These are phyloP conservation scores for Cygnus olor DNA, from an alignment of 2,797 vertebrate genomes.

Conservation along the genomic window DNA sequence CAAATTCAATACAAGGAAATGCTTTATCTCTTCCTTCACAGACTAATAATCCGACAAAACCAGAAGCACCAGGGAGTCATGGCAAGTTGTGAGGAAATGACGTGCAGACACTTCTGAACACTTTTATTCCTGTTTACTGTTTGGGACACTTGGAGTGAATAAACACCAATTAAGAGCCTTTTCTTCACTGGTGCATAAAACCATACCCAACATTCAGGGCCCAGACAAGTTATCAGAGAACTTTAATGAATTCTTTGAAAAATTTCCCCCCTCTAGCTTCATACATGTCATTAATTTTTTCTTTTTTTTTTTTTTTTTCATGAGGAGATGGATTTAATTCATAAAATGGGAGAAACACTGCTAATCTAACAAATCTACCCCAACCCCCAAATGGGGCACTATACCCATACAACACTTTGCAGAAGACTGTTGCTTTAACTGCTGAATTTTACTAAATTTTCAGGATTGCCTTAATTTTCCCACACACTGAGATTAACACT, in stretches of 20 bases:
- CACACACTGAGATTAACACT: not conserved
- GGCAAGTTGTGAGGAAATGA: slow-evolving; percentile 76
- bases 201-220: not conserved
- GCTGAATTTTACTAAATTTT: not conserved
- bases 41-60: slow-evolving; percentile 80
- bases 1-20: slow-evolving; percentile 85
- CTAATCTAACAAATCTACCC: not conserved
- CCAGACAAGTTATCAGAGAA: not conserved
- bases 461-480: not conserved
- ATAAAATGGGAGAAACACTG: not conserved
- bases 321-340: not conserved
- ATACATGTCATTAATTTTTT: not conserved
- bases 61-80: slow-evolving; percentile 75
- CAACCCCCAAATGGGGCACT: not conserved
- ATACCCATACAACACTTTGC: accelerated
- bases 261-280: not conserved
- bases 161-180: slow-evolving; percentile 29
- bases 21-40: slow-evolving; percentile 81
- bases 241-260: not conserved
- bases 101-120: slow-evolving; percentile 47
- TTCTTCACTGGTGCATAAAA: not conserved
- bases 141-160: slow-evolving; percentile 54
- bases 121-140: slow-evolving; percentile 63
- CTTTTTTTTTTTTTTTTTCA: not conserved
- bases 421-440: not conserved